phyloP scores from a whole-genome alignment of 2,113 vertebrate genomes.

The Bubalus kerabau region DNA sequence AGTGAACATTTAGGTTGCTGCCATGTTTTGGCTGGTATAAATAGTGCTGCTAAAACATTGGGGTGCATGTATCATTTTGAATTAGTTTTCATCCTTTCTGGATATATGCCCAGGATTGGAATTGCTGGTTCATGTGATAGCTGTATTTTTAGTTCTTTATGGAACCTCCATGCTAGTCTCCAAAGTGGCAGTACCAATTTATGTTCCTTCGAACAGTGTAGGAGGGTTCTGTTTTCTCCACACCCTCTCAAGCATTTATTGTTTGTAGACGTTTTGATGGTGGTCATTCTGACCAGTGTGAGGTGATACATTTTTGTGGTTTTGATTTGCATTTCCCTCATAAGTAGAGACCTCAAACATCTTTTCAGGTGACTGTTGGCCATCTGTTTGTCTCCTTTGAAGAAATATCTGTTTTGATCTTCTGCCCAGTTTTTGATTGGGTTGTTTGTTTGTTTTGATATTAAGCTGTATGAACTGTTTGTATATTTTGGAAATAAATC shows the following conservation, averaged over 20 bases:
- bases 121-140: neutral
- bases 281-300: neutral
- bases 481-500: too few species aligned
- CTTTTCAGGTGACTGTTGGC: too few species aligned
- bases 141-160: neutral
- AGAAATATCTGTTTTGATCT: too few species aligned
- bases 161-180: neutral
- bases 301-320: neutral
- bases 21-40: too few species aligned
- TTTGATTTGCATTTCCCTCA: too few species aligned
- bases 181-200: neutral
- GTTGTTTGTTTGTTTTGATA: too few species aligned
- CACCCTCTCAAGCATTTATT: neutral
- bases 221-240: neutral
- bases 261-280: neutral
- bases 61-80: neutral
- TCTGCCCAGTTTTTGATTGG: neutral
- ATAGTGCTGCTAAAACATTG: neutral
- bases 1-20: too few species aligned
- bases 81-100: neutral
- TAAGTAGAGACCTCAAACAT: accelerated
- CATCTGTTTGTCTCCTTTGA: too few species aligned
- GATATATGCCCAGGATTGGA: neutral
- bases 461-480: too few species aligned
- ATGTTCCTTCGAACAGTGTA: neutral